Conservation (phyloP, 2,113 vertebrate species). For the Elephantulus edwardii region DNA sequence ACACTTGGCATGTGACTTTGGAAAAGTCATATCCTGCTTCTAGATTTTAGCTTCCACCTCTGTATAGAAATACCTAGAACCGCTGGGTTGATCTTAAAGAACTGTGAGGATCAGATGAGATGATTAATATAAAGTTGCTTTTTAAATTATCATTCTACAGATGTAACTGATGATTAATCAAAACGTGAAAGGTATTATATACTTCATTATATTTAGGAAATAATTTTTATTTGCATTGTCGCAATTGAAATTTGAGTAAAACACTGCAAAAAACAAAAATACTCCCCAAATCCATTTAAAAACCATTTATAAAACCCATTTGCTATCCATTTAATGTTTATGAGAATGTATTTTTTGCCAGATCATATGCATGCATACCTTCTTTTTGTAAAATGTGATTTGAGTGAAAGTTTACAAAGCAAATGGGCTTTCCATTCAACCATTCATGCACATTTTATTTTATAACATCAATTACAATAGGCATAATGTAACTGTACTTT, state of each 20-base stretch:
- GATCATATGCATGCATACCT: not conserved
- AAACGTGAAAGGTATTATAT: not conserved
- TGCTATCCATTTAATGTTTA: not conserved
- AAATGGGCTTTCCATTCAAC: no score
- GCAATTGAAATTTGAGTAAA: conserved; percentile 30
- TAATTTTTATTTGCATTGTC: conserved; percentile 1
- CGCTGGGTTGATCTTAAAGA: not conserved
- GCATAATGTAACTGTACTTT: no score
- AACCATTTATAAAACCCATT: conserved; percentile 20
- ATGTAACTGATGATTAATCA: not conserved
- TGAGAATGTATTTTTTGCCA: not conserved
- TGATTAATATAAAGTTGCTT: conserved; percentile 16
- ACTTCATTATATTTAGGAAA: conserved; percentile 10
- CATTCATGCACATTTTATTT: no score
- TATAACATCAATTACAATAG: no score
- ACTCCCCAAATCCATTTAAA: conserved; percentile 26
- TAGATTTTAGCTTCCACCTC: not conserved
- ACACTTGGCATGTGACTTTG: not conserved
- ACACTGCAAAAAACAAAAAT: conserved; percentile 24
- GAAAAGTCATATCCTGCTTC: not conserved
- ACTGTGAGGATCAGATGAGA: not conserved
- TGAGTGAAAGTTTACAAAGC: no score
- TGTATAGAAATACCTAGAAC: not conserved
- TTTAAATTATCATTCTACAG: not conserved
- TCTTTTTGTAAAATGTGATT: no score